These are phyloP conservation scores for Tachysurus vachellii DNA, from an alignment of 2,113 vertebrate species.

Conservation along the genomic window DNA sequence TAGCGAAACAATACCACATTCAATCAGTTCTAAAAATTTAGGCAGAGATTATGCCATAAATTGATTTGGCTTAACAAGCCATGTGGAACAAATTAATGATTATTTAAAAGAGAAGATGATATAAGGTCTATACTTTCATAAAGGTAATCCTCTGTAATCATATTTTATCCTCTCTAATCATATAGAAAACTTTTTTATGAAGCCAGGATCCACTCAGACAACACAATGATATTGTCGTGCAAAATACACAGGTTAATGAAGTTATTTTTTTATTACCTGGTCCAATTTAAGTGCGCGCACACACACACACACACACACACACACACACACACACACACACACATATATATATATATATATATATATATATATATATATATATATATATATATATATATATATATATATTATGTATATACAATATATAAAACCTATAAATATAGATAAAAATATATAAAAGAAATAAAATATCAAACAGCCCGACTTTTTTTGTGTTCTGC, in stretches of 20 bases:
- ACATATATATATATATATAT: no score
- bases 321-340: no score
- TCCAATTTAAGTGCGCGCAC: no score
- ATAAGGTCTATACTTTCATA: not conserved
- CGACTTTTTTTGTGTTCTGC: no score
- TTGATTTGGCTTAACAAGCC: slow-evolving; percentile 58
- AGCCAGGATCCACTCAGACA: not conserved
- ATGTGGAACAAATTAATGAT: slow-evolving; percentile 50
- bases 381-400: no score
- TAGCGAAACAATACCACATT: slow-evolving; percentile 67
- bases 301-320: no score
- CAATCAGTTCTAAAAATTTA: slow-evolving; percentile 74
- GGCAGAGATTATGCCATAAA: slow-evolving; percentile 59
- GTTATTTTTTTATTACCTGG: no score
- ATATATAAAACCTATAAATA: no score
- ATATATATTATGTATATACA: no score
- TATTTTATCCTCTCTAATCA: not conserved
- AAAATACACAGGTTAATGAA: not conserved
- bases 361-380: no score
- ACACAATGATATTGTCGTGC: not conserved
- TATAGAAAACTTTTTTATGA: not conserved
- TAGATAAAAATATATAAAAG: not conserved
- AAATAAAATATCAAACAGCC: not conserved
- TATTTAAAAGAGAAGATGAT: not conserved
- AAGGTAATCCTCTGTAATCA: not conserved